A percentile compares a stretch with the other conserved stretches of the same genome.
These are phyloP conservation scores for Sinotaia quadrata DNA, from an alignment of 2,888 invertebrate genomes.

Conservation along the genomic window DNA sequence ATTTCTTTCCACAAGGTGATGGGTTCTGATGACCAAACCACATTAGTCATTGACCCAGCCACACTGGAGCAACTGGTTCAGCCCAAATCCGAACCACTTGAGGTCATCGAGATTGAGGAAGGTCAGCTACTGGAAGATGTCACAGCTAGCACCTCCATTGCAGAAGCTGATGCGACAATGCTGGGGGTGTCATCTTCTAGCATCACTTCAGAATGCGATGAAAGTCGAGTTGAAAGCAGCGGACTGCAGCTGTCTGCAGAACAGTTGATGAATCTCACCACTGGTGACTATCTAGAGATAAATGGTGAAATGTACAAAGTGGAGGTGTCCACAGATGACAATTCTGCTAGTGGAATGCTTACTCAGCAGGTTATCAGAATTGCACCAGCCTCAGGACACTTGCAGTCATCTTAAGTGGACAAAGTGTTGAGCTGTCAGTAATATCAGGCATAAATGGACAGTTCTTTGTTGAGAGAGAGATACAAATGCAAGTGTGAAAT, in stretches of 20 bases:
- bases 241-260: constrained; percentile 58
- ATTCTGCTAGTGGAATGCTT: not conserved
- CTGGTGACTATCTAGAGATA: constrained; percentile 69
- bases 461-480: too few species aligned
- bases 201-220: not conserved
- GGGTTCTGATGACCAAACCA: constrained; percentile 24
- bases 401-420: too few species aligned
- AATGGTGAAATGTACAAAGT: constrained; percentile 67
- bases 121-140: constrained; percentile 10
- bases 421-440: too few species aligned
- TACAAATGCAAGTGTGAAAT: too few species aligned
- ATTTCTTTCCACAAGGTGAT: constrained; percentile 12
- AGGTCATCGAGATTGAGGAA: constrained; percentile 23
- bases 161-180: not conserved
- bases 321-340: constrained; percentile 24
- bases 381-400: not conserved
- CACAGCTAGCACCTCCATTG: not conserved
- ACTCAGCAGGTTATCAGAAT: constrained; percentile 22
- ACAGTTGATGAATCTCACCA: constrained; percentile 60
- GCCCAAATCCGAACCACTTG: constrained; percentile 20
- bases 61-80: constrained; percentile 22
- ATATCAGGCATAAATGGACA: too few species aligned
- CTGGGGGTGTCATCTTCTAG: constrained; percentile 6
- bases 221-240: constrained; percentile 23
- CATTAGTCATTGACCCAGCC: constrained; percentile 20